Conservation (phyloP, 2,797 vertebrate species). For the Rhynchonycteris naso region DNA sequence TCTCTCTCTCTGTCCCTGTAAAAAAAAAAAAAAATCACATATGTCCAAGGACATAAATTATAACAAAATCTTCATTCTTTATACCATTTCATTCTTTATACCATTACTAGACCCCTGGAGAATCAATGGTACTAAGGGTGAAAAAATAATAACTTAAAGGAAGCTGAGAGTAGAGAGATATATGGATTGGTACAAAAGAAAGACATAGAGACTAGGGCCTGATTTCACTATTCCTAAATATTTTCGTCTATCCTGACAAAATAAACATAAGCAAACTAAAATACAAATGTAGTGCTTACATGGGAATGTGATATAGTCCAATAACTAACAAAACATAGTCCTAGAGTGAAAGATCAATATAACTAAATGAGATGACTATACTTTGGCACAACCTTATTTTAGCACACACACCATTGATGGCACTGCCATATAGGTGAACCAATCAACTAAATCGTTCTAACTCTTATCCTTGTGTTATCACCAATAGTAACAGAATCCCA, state of each 20-base stretch:
- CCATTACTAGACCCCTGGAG: background rate
- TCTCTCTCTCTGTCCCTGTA: too few species aligned
- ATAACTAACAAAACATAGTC: constrained; percentile 12
- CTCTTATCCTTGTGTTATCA: constrained; percentile 36
- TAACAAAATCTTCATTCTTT: constrained; percentile 56
- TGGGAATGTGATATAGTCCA: background rate
- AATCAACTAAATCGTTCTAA: background rate
- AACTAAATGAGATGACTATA: background rate
- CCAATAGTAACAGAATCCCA: background rate
- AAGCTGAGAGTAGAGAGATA: constrained; percentile 50
- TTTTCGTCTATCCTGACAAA: background rate
- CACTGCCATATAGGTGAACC: background rate
- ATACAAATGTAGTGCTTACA: background rate
- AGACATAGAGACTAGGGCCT: background rate
- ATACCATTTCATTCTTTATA: background rate
- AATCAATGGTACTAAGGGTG: constrained; percentile 3
- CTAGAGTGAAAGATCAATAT: constrained; percentile 27
- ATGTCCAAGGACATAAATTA: background rate
- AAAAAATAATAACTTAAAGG: constrained; percentile 49
- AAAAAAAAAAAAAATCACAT: too few species aligned
- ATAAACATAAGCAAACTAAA: constrained; percentile 49
- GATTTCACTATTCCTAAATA: constrained; percentile 47
- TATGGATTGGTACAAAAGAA: background rate
- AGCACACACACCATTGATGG: background rate
- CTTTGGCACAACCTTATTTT: background rate